Conservation (phyloP, 2,113 vertebrate genomes). For the Lagopus leucura region DNA sequence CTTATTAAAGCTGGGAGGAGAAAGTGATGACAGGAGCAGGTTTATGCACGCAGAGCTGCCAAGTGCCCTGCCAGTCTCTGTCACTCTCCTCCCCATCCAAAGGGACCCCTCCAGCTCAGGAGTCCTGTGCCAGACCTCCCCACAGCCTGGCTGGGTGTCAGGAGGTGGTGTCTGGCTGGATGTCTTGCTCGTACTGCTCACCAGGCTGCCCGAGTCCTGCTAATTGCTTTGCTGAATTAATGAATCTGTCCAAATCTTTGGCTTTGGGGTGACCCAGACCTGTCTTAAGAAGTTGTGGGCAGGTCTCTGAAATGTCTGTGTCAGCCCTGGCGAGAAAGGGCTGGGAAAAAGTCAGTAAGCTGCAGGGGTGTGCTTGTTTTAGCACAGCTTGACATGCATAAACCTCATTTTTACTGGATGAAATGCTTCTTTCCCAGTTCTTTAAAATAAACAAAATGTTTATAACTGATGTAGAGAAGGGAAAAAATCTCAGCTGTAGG, state of each 20-base stretch:
- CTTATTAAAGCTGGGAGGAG: background rate
- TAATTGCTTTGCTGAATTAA: constrained; percentile 33
- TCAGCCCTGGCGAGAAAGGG: background rate
- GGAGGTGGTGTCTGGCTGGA: background rate
- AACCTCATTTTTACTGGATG: constrained; percentile 63
- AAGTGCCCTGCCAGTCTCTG: background rate
- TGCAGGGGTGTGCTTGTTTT: background rate
- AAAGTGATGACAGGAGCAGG: background rate
- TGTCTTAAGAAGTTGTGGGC: constrained; percentile 30
- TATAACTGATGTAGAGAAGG: constrained; percentile 17
- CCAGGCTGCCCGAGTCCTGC: background rate
- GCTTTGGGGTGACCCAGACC: constrained; percentile 44
- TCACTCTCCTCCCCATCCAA: background rate
- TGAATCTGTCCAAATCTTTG: background rate
- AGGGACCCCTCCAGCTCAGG: background rate
- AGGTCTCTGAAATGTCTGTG: constrained; percentile 55
- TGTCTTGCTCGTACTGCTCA: background rate
- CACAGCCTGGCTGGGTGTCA: rapidly evolving
- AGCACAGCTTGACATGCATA: constrained; percentile 63
- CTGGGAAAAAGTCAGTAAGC: background rate
- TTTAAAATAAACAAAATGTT: constrained; percentile 17
- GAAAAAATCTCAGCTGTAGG: background rate
- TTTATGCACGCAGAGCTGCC: background rate
- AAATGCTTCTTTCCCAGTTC: constrained; percentile 40
- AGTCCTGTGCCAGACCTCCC: background rate